Percentiles rank a stretch among this genome's conserved stretches.
Evolutionary conservation across 64 coral and sea anemone species (phyloP).

Genomic region (Acropora yongei): DNA sequence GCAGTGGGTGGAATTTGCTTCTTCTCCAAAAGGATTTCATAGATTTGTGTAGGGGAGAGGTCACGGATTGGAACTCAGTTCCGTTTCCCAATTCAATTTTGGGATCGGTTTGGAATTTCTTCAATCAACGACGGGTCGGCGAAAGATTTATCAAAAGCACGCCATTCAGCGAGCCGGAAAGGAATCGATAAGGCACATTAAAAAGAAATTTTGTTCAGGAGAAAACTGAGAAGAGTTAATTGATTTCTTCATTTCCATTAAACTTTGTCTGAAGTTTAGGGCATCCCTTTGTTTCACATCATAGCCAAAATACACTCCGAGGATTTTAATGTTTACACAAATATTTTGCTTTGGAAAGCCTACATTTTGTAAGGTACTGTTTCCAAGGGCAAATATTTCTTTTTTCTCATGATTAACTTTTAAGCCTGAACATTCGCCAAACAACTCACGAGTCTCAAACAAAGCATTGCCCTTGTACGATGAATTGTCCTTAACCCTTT

Average conservation of each 20-base stretch:
- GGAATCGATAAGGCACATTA: background rate
- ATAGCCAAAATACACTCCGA: background rate
- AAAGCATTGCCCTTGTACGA: background rate
- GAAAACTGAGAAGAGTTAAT: background rate
- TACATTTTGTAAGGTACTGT: background rate
- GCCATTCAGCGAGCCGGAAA: background rate
- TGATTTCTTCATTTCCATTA: no score
- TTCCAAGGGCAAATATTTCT: background rate
- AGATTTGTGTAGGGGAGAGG: background rate
- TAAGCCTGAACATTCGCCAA: no score
- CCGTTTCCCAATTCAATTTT: background rate
- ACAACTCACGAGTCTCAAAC: background rate
- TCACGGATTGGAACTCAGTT: background rate
- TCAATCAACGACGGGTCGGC: background rate
- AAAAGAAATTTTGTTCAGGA: conserved; percentile 1
- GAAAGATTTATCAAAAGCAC: background rate
- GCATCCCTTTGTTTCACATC: no score
- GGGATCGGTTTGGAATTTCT: background rate
- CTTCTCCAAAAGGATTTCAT: background rate
- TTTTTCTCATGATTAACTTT: no score
- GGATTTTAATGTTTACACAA: background rate
- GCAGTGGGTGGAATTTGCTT: background rate
- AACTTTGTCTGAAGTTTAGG: no score
- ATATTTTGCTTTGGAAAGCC: conserved; percentile 1
- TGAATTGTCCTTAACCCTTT: background rate